These are phyloP conservation scores for Tinea semifulvella DNA, from an alignment of 2,888 invertebrate genomes.

Conservation along the genomic window DNA sequence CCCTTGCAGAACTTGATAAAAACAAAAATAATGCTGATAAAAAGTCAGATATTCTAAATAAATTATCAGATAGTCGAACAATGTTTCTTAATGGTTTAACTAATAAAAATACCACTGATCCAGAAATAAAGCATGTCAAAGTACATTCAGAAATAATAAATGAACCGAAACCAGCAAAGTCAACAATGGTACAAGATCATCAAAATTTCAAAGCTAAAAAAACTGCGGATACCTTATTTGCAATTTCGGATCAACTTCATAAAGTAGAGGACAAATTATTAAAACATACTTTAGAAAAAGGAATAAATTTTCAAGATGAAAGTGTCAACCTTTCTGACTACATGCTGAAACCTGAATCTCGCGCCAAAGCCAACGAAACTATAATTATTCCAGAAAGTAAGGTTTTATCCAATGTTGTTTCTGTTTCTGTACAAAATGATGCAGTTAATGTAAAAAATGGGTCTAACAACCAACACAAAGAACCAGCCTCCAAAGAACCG, in stretches of 20 bases:
- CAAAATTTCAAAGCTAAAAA: slow-evolving; percentile 42
- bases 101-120: slow-evolving; percentile 32
- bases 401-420: slow-evolving; percentile 33
- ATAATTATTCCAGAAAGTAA: slow-evolving; percentile 35
- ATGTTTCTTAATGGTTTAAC: slow-evolving; percentile 58
- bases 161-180: slow-evolving; percentile 22
- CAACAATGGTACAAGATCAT: slow-evolving; percentile 21
- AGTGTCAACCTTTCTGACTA: slow-evolving; percentile 36
- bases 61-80: slow-evolving; percentile 58
- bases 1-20: slow-evolving; percentile 68
- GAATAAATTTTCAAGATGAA: slow-evolving; percentile 48
- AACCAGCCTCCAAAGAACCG: slow-evolving; percentile 27
- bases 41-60: slow-evolving; percentile 50
- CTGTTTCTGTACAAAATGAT: slow-evolving; percentile 37
- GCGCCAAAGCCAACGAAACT: slow-evolving; percentile 34
- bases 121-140: slow-evolving; percentile 36
- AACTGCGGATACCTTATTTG: slow-evolving; percentile 59
- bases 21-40: slow-evolving; percentile 49
- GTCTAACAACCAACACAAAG: slow-evolving; percentile 16
- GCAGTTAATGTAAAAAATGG: slow-evolving; percentile 20
- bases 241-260: slow-evolving; percentile 56
- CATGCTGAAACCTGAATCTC: slow-evolving; percentile 23
- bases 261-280: slow-evolving; percentile 58
- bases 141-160: slow-evolving; percentile 29
- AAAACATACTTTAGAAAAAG: slow-evolving; percentile 56